Conservation (phyloP, 1,140 invertebrate species). For the Ctenoplectra terminalis region DNA sequence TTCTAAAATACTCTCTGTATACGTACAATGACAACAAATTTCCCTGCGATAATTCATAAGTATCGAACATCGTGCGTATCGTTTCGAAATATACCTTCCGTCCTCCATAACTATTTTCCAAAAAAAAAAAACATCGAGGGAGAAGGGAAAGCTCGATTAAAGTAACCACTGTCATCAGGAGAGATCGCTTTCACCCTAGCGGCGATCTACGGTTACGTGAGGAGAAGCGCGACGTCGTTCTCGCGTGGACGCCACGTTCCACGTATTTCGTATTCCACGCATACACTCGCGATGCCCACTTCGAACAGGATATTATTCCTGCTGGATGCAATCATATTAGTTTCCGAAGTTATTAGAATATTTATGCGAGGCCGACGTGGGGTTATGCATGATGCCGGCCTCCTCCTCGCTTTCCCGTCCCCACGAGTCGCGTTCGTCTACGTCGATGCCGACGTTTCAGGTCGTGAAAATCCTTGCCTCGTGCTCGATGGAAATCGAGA, state of each 20-base stretch:
- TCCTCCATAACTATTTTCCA: constrained; percentile 45
- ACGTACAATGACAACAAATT: neutral
- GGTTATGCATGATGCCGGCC: constrained; percentile 55
- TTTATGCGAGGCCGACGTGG: constrained; percentile 66
- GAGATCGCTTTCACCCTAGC: constrained; percentile 43
- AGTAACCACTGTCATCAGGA: constrained; percentile 61
- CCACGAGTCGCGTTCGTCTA: constrained; percentile 12
- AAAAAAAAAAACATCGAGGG: neutral
- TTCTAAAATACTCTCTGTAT: neutral
- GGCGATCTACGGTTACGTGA: constrained; percentile 47
- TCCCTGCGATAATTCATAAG: constrained; percentile 8
- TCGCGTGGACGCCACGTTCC: neutral
- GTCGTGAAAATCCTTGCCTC: constrained; percentile 39
- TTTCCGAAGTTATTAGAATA: constrained; percentile 76
- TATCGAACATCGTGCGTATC: neutral
- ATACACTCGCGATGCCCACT: constrained; percentile 41
- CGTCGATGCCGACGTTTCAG: constrained; percentile 3
- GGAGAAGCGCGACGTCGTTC: constrained; percentile 16
- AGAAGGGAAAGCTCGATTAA: constrained; percentile 44
- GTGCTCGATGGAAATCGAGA: constrained; percentile 4
- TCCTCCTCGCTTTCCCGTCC: constrained; percentile 19
- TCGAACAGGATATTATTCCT: constrained; percentile 66
- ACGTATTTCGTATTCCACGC: constrained; percentile 64
- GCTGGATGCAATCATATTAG: constrained; percentile 71
- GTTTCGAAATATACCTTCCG: neutral